These are phyloP conservation scores for Stenoptilia bipunctidactyla DNA, from an alignment of 2,888 invertebrate species.

Conservation along the genomic window DNA sequence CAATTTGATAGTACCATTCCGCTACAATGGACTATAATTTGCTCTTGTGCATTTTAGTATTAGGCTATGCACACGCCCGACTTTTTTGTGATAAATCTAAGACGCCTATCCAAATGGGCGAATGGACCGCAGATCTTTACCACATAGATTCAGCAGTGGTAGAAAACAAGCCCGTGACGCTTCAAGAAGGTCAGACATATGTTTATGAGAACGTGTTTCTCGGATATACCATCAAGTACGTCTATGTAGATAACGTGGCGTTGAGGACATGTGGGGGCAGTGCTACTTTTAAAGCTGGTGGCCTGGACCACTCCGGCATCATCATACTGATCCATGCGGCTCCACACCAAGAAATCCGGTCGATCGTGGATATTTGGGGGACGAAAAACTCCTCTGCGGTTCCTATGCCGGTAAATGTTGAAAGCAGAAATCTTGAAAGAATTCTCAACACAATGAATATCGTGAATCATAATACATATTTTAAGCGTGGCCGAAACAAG, in stretches of 20 bases:
- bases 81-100: conserved; percentile 14
- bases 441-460: conserved; percentile 28
- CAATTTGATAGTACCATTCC: no score
- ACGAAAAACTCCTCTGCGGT: conserved; percentile 15
- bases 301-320: conserved; percentile 33
- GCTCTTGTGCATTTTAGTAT: no score
- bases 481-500: conserved; percentile 1
- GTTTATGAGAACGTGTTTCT: conserved; percentile 53
- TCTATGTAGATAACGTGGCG: conserved; percentile 50
- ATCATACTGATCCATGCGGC: conserved; percentile 42
- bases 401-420: background rate
- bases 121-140: conserved; percentile 30
- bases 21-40: no score
- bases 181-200: conserved; percentile 44
- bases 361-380: conserved; percentile 56
- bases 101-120: conserved; percentile 39
- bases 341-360: conserved; percentile 42
- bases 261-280: conserved; percentile 44
- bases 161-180: conserved; percentile 38
- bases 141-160: conserved; percentile 47
- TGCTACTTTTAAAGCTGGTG: conserved; percentile 37
- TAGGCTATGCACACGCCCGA: no score
- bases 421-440: background rate
- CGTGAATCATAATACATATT: conserved; percentile 32
- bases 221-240: conserved; percentile 38